A percentile compares a stretch with the other conserved stretches of the same genome.
Conservation (phyloP, 2,888 invertebrate species). For the Epinotia nisella region DNA sequence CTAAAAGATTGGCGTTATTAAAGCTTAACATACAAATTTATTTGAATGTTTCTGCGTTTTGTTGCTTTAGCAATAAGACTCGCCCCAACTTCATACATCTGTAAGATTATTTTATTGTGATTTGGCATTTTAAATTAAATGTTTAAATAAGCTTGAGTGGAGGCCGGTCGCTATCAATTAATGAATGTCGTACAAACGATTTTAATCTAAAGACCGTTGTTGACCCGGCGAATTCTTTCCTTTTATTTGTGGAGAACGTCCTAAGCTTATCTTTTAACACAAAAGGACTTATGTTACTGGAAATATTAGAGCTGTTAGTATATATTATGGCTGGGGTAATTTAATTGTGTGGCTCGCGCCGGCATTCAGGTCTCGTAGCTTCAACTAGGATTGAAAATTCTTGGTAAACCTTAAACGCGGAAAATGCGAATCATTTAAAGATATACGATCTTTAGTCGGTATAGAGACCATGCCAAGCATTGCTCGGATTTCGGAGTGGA, state of each 20-base stretch:
- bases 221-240: slow-evolving; percentile 26
- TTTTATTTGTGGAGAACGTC: slow-evolving; percentile 37
- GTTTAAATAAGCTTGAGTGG: slow-evolving; percentile 33
- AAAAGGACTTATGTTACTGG: slow-evolving; percentile 43
- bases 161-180: slow-evolving; percentile 39
- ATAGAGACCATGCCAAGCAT: slow-evolving; percentile 5
- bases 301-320: neutral
- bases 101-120: slow-evolving; percentile 17
- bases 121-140: slow-evolving; percentile 32
- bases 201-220: slow-evolving; percentile 31
- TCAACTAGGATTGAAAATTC: slow-evolving; percentile 51
- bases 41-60: slow-evolving; percentile 21
- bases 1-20: slow-evolving; percentile 21
- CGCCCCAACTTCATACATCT: slow-evolving; percentile 18
- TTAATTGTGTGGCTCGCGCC: slow-evolving; percentile 53
- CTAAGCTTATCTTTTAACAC: neutral
- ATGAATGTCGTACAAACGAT: slow-evolving; percentile 36
- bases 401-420: slow-evolving; percentile 48
- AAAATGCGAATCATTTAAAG: slow-evolving; percentile 17
- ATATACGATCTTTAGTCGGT: slow-evolving; percentile 20
- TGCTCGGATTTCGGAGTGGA: neutral
- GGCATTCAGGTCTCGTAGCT: slow-evolving; percentile 54
- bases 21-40: slow-evolving; percentile 23
- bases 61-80: slow-evolving; percentile 12
- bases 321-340: slow-evolving; percentile 45